phyloP scores from a whole-genome alignment of 2,888 invertebrate genomes.

The Halictus ligatus region DNA sequence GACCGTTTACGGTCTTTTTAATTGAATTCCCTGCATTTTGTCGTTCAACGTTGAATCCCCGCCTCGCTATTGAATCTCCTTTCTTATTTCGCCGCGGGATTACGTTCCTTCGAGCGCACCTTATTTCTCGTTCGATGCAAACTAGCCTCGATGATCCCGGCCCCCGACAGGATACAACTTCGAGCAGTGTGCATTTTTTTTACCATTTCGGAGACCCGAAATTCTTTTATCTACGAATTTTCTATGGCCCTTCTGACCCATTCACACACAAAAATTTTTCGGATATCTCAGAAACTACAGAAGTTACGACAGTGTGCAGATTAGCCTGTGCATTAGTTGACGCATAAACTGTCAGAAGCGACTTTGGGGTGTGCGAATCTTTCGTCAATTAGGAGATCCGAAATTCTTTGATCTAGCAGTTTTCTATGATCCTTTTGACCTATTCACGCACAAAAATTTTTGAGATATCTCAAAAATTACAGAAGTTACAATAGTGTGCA shows the following conservation, averaged over 20 bases:
- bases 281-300: background rate
- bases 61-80: background rate
- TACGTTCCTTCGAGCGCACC: background rate
- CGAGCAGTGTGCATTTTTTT: background rate
- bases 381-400: background rate
- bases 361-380: background rate
- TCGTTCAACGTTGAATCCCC: background rate
- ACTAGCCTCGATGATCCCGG: background rate
- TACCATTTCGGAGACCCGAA: background rate
- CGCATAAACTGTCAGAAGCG: no score
- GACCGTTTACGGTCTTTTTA: constrained; percentile 20
- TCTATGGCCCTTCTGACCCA: background rate
- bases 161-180: background rate
- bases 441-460: no score
- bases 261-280: background rate
- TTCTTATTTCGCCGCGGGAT: constrained; percentile 12
- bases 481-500: background rate
- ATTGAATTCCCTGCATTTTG: constrained; percentile 18
- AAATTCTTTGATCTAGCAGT: no score
- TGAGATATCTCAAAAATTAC: no score
- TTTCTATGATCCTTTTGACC: background rate
- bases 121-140: background rate
- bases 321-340: background rate
- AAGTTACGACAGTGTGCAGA: background rate
- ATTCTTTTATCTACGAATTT: background rate